phyloP scores from a whole-genome alignment of 2,888 invertebrate genomes.

The Dolomedes plantarius region DNA sequence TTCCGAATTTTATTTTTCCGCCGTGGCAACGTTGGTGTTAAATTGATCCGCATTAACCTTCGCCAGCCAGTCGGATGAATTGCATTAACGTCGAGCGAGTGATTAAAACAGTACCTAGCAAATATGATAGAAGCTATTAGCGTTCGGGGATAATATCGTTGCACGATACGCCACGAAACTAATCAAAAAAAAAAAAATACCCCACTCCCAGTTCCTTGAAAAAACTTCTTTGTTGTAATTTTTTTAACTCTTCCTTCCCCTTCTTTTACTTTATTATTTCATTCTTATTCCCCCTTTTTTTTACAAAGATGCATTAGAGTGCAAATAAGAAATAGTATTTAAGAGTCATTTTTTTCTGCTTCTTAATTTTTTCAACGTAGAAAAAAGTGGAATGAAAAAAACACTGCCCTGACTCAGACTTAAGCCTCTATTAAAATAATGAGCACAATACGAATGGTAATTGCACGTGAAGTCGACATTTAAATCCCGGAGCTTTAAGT shows the following conservation, averaged over 20 bases:
- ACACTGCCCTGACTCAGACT: slow-evolving; percentile 50
- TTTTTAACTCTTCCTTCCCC: slow-evolving; percentile 20
- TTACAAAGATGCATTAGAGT: slow-evolving; percentile 50
- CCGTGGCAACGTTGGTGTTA: slow-evolving; percentile 51
- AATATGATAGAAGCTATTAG: slow-evolving; percentile 71
- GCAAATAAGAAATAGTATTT: slow-evolving; percentile 69
- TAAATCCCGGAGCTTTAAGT: slow-evolving; percentile 63
- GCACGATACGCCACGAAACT: slow-evolving; percentile 27
- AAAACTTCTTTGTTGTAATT: slow-evolving; percentile 27
- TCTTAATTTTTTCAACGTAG: slow-evolving; percentile 36
- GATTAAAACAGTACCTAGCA: slow-evolving; percentile 67
- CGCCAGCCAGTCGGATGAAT: slow-evolving; percentile 41
- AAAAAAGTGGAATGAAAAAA: slow-evolving; percentile 25
- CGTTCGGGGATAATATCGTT: slow-evolving; percentile 57
- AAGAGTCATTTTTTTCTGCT: slow-evolving; percentile 42
- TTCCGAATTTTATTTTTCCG: slow-evolving; percentile 66
- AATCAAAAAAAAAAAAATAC: slow-evolving; percentile 42
- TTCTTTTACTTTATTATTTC: slow-evolving; percentile 24
- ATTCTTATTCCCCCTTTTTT: slow-evolving; percentile 35
- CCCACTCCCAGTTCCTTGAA: background rate
- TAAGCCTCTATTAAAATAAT: slow-evolving; percentile 72
- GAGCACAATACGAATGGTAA: slow-evolving; percentile 65
- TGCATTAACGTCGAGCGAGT: slow-evolving; percentile 41
- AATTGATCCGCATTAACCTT: slow-evolving; percentile 71
- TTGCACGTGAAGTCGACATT: slow-evolving; percentile 69